Evolutionary conservation across 2,797 vertebrate genomes (phyloP), one percentile per base, ranked within the genome.

Genomic region (Falco cherrug): DNA sequence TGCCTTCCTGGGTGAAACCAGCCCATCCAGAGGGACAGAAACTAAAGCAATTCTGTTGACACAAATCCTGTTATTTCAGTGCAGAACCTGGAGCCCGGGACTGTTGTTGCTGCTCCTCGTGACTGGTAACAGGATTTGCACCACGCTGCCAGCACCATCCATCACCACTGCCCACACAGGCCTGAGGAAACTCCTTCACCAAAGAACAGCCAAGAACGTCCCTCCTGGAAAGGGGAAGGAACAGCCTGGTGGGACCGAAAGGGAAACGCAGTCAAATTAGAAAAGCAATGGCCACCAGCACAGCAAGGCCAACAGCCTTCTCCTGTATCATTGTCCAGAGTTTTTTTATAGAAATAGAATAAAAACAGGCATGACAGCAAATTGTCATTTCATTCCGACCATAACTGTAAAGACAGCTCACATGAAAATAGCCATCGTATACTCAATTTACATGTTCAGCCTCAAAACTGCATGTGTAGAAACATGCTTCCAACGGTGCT

Each of bases 321-420:
- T 35, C 57, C 37, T 79, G 43, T 21, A n/a, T 37, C 50, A 22
- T 1, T 39, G 33, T 35, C 33, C 59, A 45, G 56, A 68, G 43
- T 25, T 45, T 78, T 69, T 65, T 41, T 50, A 69, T n/a, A 74
- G 68, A 77, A 92, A 84, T 11, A 95, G 70, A 51, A 85, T 41
- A 43, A 79, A 75, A 89, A 31, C 35, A 68, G 76, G 74, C 57
- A 84, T 8, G 28, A 50, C 71, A 63, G 79, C 84, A 81, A 80
- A 67, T 25, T 47, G 31, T 57, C 20, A 26, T 45, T 83, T 65
- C 54, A 15, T 68, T 79, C 31, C 37, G 16, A 35, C 39, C 59
- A 16, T 41, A 69, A 93, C 73, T 60, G 70, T 75, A 96, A 94
- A 83, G 50, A 95, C 56, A 84, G 57, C 29, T 77, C 88, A 67